Evolutionary conservation across 2,888 invertebrate species (phyloP).

Genomic region (Phengaris arion): DNA sequence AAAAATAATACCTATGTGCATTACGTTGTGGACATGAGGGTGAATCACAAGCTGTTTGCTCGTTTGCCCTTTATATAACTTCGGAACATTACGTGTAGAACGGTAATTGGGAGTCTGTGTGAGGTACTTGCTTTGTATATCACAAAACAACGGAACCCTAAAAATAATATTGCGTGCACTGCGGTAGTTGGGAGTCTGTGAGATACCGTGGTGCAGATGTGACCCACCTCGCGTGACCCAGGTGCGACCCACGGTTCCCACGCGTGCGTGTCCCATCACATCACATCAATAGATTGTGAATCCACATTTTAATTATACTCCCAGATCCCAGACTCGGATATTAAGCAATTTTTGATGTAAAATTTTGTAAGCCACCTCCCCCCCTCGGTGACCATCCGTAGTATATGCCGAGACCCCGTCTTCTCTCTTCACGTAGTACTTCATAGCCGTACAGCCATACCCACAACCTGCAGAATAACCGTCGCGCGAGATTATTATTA

Average conservation of each 20-base stretch:
- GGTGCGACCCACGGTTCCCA: slow-evolving; percentile 9
- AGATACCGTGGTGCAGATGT: slow-evolving; percentile 40
- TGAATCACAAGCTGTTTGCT: no score
- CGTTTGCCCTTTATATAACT: no score
- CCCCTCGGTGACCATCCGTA: no score
- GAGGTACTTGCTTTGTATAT: no score
- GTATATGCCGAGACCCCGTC: no score
- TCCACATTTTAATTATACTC: slow-evolving; percentile 3
- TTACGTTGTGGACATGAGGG: no score
- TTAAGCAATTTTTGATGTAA: not conserved
- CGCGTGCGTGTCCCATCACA: slow-evolving; percentile 8
- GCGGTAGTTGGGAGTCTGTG: slow-evolving; percentile 39
- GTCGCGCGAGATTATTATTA: no score
- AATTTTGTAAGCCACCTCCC: no score
- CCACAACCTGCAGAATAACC: no score
- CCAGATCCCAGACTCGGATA: not conserved
- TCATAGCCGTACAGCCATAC: no score
- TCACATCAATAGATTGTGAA: not conserved
- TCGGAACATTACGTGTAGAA: not conserved
- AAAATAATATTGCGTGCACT: not conserved
- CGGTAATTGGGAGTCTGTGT: slow-evolving; percentile 39
- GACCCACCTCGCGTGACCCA: slow-evolving; percentile 10
- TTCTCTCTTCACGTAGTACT: no score
- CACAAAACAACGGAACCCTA: not conserved
- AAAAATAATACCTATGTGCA: no score